Base-by-base conservation (phyloP, 2,888 invertebrate genomes). In the Odontothrips loti region DNA sequence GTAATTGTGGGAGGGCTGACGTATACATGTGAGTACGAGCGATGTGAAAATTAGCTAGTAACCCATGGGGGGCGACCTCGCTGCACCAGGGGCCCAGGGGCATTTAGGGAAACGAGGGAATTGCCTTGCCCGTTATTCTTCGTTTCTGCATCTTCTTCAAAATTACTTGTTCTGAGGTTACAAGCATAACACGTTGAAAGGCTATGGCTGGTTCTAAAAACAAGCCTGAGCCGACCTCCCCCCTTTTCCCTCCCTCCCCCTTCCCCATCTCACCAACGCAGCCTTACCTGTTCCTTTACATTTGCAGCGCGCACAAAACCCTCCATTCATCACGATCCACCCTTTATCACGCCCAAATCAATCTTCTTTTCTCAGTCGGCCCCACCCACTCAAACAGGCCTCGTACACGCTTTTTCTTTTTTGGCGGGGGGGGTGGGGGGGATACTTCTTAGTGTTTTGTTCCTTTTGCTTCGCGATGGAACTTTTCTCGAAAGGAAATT, bases 311-410 rank as follows among this genome's bases (percentile, higher is more conserved):
- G 9, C 68, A 27, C 68, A 75, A 27, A 12, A 15, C 11, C 10
- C 12, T 11, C 68, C 68, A 75, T 75, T 75, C 68, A 27, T 75
- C 68, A 75, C 68, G 27, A 17, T 58, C 68, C 68, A 27, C 9
- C 68, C 68, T 68, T 68, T 68, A 68, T 68, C 68, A 75, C 68
- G 68, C 68, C 11, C 1, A 75, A 75, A 75, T 75, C 68, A 75
- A 75, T 75, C 68, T 27, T 68, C 23, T 23, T 27, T 8, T 27
- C 27, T 27, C 68, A 9, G 23, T 1, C 68, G 68, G 11, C 9
- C 0, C 23, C 6, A 15, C 17, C 20, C 6, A 6, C 20, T 58
- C 58, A 0, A 15, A 15, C 58, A 17, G 20, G 51, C 10, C 51
- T 6, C 51, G 20, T 15, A 58, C 17, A 20, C 58, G 58, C 34